These are phyloP conservation scores for Mesocentrotus franciscanus DNA, from an alignment of 53 echinoderm and acorn worm genomes.

Conservation along the genomic window DNA sequence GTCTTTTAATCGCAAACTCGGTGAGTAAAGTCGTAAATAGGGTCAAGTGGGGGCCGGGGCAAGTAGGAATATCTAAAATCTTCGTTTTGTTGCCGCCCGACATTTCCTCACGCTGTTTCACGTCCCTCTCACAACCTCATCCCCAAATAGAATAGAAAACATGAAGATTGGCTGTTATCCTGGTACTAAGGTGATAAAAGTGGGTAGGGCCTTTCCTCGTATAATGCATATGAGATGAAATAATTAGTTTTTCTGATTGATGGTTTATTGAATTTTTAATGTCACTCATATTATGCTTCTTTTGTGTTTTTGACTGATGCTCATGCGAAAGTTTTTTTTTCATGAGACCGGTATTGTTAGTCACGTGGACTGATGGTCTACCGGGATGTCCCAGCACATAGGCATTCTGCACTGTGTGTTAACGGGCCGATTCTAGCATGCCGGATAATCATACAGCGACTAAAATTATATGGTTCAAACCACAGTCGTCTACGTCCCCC, in stretches of 20 bases:
- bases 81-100: neutral
- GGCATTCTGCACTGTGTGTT: too few species aligned
- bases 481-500: too few species aligned
- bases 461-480: too few species aligned
- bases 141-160: neutral
- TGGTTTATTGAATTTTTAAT: neutral
- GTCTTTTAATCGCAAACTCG: neutral
- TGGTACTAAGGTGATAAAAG: neutral
- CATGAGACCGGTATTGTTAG: too few species aligned
- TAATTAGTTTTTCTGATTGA: neutral
- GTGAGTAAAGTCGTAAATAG: neutral
- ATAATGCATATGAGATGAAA: neutral
- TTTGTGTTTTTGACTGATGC: neutral
- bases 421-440: too few species aligned
- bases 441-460: too few species aligned
- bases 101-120: slow-evolving; percentile 7
- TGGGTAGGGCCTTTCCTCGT: neutral
- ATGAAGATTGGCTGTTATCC: neutral
- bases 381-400: too few species aligned
- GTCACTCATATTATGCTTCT: neutral
- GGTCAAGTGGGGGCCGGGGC: neutral
- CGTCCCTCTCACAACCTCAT: neutral
- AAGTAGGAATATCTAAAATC: neutral
- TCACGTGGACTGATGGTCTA: too few species aligned
- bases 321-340: too few species aligned